Conservation (phyloP, 2,113 vertebrate genomes). For the Leptosomus discolor region DNA sequence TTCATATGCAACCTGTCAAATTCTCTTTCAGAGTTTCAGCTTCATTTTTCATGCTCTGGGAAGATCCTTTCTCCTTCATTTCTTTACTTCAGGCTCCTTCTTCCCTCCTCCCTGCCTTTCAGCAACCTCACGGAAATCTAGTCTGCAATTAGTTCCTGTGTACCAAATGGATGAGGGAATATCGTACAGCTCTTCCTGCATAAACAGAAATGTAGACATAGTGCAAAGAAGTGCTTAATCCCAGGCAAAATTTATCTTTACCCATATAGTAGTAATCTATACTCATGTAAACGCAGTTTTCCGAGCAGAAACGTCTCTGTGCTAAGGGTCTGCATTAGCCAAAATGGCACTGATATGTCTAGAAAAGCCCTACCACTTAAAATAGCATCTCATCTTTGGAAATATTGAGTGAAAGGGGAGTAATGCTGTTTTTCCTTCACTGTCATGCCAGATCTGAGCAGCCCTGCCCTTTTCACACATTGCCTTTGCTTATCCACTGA, state of each 20-base stretch:
- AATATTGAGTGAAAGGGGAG: background rate
- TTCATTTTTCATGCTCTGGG: background rate
- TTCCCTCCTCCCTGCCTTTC: background rate
- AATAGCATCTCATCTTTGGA: background rate
- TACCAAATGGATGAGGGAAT: background rate
- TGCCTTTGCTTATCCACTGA: background rate
- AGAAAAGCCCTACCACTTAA: background rate
- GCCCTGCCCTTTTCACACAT: background rate
- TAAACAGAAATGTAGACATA: background rate
- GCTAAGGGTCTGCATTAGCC: background rate
- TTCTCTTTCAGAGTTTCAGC: background rate
- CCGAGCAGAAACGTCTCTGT: background rate
- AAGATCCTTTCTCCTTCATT: background rate
- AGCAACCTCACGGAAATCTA: background rate
- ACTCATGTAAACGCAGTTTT: background rate
- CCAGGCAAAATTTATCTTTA: background rate
- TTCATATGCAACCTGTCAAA: background rate
- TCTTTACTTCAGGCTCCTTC: background rate
- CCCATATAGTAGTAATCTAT: background rate
- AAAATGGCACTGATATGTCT: background rate
- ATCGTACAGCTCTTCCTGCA: background rate
- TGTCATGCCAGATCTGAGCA: background rate
- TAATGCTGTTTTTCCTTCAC: background rate
- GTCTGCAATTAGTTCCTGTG: background rate
- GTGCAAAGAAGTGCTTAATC: background rate